phyloP scores from a whole-genome alignment of 2,888 invertebrate species.

The Taenaris catops region DNA sequence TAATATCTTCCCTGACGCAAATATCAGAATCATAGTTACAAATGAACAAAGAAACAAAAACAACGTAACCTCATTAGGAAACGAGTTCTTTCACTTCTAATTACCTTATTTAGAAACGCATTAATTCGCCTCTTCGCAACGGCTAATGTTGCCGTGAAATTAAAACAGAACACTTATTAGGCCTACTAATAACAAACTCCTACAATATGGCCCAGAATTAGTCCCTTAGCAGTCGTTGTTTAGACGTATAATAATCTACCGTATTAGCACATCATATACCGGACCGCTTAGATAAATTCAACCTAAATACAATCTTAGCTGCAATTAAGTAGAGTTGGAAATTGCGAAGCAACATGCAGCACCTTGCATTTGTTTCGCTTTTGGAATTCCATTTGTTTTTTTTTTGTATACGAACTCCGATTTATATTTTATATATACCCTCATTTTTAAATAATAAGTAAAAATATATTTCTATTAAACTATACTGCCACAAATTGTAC shows the following conservation, averaged over 20 bases:
- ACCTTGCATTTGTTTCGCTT: too few species aligned
- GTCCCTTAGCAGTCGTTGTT: slow-evolving; percentile 38
- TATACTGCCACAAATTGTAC: too few species aligned
- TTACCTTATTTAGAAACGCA: slow-evolving; percentile 3
- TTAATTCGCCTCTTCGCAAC: slow-evolving; percentile 1
- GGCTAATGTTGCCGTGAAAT: slow-evolving; percentile 1
- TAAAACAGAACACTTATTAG: slow-evolving; percentile 5
- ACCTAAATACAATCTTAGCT: not conserved
- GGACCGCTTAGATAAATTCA: not conserved
- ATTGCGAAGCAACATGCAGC: too few species aligned
- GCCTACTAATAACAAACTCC: slow-evolving; percentile 1
- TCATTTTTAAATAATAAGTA: too few species aligned
- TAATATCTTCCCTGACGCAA: too few species aligned
- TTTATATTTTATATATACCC: too few species aligned
- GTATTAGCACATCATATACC: slow-evolving; percentile 34
- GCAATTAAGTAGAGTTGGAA: not conserved
- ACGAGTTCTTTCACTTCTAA: not conserved
- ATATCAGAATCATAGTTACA: too few species aligned
- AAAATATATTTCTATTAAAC: too few species aligned
- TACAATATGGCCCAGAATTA: slow-evolving; percentile 12
- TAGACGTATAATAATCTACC: slow-evolving; percentile 40
- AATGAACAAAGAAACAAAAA: too few species aligned
- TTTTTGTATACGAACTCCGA: too few species aligned
- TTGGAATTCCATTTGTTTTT: too few species aligned
- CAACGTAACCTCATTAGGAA: too few species aligned